These are phyloP conservation scores for Euwallacea fornicatus DNA, from an alignment of 1,140 invertebrate species.

Conservation along the genomic window DNA sequence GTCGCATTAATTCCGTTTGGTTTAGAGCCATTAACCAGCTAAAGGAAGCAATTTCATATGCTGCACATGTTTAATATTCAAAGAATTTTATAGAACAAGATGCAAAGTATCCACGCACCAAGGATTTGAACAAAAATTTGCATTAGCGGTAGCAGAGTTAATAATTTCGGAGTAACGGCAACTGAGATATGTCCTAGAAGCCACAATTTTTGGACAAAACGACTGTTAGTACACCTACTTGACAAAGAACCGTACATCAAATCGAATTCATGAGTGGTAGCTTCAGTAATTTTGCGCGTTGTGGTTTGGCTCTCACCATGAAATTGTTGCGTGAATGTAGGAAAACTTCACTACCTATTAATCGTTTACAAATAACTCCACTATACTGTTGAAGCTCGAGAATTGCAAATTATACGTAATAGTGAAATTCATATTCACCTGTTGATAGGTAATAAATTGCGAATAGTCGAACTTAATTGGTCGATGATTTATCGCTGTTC, in stretches of 20 bases:
- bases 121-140: slow-evolving; percentile 5
- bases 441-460: not conserved
- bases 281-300: slow-evolving; percentile 17
- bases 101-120: slow-evolving; percentile 7
- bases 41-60: slow-evolving; percentile 1
- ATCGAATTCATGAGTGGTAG: slow-evolving; percentile 7
- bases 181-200: not conserved
- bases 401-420: not conserved
- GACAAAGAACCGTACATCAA: slow-evolving; percentile 14
- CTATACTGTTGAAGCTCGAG: not conserved
- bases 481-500: not conserved
- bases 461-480: not conserved
- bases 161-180: slow-evolving; percentile 1
- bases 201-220: not conserved
- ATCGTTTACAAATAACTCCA: not conserved
- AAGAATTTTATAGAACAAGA: not conserved
- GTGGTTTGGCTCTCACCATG: slow-evolving; percentile 11
- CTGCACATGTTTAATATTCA: not conserved
- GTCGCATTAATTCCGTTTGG: not conserved
- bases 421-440: not conserved
- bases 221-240: slow-evolving; percentile 10
- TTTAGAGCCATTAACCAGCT: not conserved
- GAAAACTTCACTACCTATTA: not conserved
- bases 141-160: slow-evolving; percentile 1
- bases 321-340: slow-evolving; percentile 10